phyloP scores from a whole-genome alignment of 1,140 invertebrate species.

The Bicyclus anynana region DNA sequence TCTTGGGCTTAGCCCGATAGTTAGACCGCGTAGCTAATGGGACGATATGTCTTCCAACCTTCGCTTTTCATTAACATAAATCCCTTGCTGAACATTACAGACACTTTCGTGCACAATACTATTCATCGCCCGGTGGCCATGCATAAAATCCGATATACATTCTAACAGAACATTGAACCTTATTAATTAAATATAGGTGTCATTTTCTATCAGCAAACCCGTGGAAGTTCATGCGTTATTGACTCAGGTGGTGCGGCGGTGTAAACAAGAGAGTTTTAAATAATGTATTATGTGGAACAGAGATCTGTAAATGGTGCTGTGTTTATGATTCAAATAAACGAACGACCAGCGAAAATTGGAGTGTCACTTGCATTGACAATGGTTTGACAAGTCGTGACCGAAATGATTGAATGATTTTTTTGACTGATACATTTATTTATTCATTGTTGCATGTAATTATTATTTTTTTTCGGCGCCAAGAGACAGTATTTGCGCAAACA shows the following conservation, averaged over 20 bases:
- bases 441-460: too few species aligned
- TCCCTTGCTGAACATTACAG: not conserved
- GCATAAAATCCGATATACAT: not conserved
- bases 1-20: too few species aligned
- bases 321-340: not conserved
- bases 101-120: not conserved
- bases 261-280: conserved; percentile 3
- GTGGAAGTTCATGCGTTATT: conserved; percentile 24
- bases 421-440: too few species aligned
- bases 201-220: not conserved
- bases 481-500: too few species aligned
- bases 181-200: not conserved
- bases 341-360: not conserved
- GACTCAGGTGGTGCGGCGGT: conserved; percentile 22
- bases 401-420: too few species aligned
- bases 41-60: too few species aligned
- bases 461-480: too few species aligned
- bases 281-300: not conserved
- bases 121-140: not conserved
- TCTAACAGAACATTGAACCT: not conserved
- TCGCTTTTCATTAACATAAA: not conserved
- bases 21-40: too few species aligned
- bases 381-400: not conserved
- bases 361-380: not conserved
- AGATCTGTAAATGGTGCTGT: not conserved